These are phyloP conservation scores for Babyrousa celebensis DNA, from an alignment of 2,797 vertebrate genomes.

Conservation along the genomic window DNA sequence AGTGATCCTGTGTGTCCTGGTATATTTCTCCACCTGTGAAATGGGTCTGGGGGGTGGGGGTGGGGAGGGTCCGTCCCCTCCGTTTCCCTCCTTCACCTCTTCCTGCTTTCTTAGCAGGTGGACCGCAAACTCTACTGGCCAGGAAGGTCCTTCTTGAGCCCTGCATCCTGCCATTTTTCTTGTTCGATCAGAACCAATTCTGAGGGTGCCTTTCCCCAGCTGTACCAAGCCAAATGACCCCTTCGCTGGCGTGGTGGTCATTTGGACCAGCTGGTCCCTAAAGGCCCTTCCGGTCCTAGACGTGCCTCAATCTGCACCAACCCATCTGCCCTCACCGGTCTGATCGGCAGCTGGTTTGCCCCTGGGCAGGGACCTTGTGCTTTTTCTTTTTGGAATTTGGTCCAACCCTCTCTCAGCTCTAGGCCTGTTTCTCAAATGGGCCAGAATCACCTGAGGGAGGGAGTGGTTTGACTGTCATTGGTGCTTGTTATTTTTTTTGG, in stretches of 20 bases:
- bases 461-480: not conserved
- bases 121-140: not conserved
- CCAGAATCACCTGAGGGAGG: not conserved
- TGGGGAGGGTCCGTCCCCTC: not conserved
- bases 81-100: not conserved
- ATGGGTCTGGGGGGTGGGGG: not conserved
- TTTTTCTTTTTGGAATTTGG: not conserved
- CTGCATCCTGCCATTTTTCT: not conserved
- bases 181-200: not conserved
- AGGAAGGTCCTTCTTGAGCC: not conserved
- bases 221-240: not conserved
- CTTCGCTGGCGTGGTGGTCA: too few relatives aligned
- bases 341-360: not conserved
- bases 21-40: not conserved
- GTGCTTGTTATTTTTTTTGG: too few relatives aligned
- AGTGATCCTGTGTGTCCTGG: not conserved
- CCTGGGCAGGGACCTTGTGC: too few relatives aligned
- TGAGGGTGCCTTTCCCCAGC: not conserved
- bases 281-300: not conserved
- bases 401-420: too few relatives aligned
- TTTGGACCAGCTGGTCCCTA: not conserved
- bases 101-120: not conserved
- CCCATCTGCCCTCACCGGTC: not conserved
- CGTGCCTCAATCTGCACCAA: not conserved
- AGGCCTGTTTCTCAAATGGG: not conserved